Evolutionary conservation across 35 echinoderm and acorn worm species (phyloP).

Genomic region (Apostichopus californicus): DNA sequence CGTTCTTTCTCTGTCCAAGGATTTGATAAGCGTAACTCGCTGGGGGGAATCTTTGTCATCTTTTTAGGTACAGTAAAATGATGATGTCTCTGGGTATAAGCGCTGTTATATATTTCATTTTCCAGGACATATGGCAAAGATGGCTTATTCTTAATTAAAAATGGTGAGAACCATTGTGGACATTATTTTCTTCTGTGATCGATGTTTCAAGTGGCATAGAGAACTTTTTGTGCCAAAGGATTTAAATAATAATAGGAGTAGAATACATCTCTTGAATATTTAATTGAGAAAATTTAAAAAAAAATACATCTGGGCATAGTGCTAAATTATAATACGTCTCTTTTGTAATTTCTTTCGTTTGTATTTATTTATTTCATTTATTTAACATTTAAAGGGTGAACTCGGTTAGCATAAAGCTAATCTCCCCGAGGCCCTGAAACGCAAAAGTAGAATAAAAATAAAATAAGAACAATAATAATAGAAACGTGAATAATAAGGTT

Average conservation of each 20-base stretch:
- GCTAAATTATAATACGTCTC: conserved; percentile 19
- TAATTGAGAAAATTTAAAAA: conserved; percentile 29
- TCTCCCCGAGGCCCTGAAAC: no score
- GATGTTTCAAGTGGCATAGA: conserved; percentile 56
- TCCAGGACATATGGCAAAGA: not conserved
- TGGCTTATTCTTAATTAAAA: conserved; percentile 6
- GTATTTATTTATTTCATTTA: not conserved
- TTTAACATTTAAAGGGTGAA: no score
- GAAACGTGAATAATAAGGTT: no score
- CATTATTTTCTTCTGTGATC: conserved; percentile 56
- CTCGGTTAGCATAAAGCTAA: no score
- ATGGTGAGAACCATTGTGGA: not conserved
- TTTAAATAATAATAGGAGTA: conserved; percentile 34
- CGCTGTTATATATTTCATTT: not conserved
- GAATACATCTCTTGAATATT: conserved; percentile 55
- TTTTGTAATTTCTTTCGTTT: not conserved
- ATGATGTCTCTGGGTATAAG: not conserved
- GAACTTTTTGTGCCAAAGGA: conserved; percentile 51
- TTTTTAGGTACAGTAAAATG: no score
- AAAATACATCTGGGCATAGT: conserved; percentile 62
- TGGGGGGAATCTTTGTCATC: no score
- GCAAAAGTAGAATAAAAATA: no score
- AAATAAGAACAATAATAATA: no score
- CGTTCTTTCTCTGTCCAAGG: not conserved
- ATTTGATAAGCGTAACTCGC: not conserved